Evolutionary conservation across 2,888 invertebrate species (phyloP), one percentile per base, ranked within the genome.

Genomic region (Lasioglossum villosulum): DNA sequence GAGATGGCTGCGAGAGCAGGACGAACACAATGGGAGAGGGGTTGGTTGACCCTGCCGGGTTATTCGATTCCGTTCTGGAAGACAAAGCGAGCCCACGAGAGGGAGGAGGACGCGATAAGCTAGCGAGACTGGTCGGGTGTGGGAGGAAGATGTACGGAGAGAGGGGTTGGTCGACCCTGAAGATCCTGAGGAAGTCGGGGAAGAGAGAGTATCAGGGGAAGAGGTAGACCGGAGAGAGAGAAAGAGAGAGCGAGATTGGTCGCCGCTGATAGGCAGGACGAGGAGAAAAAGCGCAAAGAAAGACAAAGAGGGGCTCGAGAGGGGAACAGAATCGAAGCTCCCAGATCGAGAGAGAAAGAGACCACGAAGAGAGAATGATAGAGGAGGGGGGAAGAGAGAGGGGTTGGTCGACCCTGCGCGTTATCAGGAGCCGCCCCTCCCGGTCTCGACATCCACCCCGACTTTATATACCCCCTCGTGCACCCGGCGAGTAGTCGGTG

Each of bases 351-450:
- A 63, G 30, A 59, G 77, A 30, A 19, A 59, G 77, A 77, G 79
- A 78, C 42, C 23, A n/a, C 8, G 63, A 37, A 52, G 42, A 48
- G 37, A n/a, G 30, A 42, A 27, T 10, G 70, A 68, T 56, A 48
- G 72, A 66, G 52, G 37, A 83, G 52, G n/a, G 84, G 76, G 12
- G 34, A 27, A 52, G 73, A 86, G 88, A 92, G 90, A 92, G 91
- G 94, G 93, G 93, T 93, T 92, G 92, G 89, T 91, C 91, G 93
- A 91, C 93, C 93, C 93, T 94, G 94, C 94, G 94, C 94, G 91
- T 92, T 94, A 92, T 92, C 91, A 90, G 89, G 89, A 88, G 88
- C 87, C 92, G 92, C 93, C 94, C 94, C 94, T 93, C 92, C 91
- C 80, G 71, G 85, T 78, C 83, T 75, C 86, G 84, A 86, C 79